Percentiles rank a stretch among this genome's conserved stretches.
Conservation (phyloP, 92 coral and sea anemone species). For the Umimayanthus kanabou region DNA sequence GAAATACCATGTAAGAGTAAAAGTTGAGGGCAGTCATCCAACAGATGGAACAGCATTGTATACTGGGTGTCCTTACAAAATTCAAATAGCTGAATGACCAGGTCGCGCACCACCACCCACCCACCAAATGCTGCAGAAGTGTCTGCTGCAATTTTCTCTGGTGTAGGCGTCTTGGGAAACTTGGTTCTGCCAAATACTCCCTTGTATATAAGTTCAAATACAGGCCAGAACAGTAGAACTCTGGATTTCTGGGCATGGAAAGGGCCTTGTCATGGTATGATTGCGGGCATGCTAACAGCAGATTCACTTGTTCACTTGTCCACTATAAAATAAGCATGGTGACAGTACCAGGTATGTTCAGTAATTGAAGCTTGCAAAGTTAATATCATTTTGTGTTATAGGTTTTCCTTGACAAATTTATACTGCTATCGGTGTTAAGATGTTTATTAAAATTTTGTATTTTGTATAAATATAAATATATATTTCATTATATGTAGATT, state of each 20-base stretch:
- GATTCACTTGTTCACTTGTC: neutral
- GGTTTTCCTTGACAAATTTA: no score
- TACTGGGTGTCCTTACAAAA: constrained; percentile 50
- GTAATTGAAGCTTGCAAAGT: no score
- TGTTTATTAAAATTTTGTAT: no score
- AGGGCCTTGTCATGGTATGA: constrained; percentile 59
- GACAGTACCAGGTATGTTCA: neutral
- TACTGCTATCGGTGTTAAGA: no score
- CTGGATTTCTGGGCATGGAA: constrained; percentile 55
- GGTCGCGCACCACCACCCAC: constrained; percentile 49
- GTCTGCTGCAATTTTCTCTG: constrained; percentile 43
- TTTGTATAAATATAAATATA: no score
- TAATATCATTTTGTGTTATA: no score
- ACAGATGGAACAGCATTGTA: no score
- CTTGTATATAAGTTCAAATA: constrained; percentile 50
- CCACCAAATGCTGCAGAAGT: constrained; percentile 53
- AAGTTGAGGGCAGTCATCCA: no score
- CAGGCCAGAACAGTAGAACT: constrained; percentile 45
- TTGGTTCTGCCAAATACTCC: constrained; percentile 50
- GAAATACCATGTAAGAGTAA: no score
- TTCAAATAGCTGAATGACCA: constrained; percentile 51
- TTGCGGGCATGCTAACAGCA: constrained; percentile 23
- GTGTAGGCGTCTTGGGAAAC: constrained; percentile 45
- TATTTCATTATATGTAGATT: no score
- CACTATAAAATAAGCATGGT: neutral